Base-by-base conservation (phyloP, 2,888 invertebrate species). In the Metallyticus violacea region DNA sequence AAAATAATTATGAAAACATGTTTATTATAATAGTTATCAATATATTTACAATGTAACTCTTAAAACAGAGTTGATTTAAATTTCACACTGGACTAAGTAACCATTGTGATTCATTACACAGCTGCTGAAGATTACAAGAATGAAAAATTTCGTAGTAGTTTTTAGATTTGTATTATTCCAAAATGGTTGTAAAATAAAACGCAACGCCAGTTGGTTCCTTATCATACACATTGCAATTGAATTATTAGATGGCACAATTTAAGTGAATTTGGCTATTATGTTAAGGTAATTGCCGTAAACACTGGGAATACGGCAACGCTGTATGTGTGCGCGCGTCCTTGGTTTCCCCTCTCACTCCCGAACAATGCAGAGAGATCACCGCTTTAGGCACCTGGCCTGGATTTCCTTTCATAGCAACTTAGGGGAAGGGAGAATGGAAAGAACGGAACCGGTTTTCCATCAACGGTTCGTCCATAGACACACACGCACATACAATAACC, bases 11-110 rank as follows among this genome's bases (percentile, higher is more conserved):
- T 15, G 40, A 62, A 62, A 62, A 62, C 40, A 62, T 62, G 40
- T 62, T 62, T 62, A 62, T 62, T 62, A 15, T 62, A 9, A 62
- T 30, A 1, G 7, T 62, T 62, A 62, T 22, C 22, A 15, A 76
- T 83, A 81, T 81, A 25, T 81, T 7, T 30, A 81, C 28, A 30
- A 26, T 76, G 7, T 9, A 78, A 86, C 86, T 86, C 86, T 77
- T 86, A 86, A 82, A 86, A 86, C 86, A 86, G 86, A 86, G 86
- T 40, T 80, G 22, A 76, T 81, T 81, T 77, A 29, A 79, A 40
- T 81, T 22, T 62, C 40, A 62, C 40, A 62, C 15, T 62, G 40
- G 40, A 62, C 9, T 62, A 62, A 62, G 40, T 15, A 62, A 62
- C 40, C 40, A 62, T 62, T 62, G 40, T 62, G 26, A 83, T 22